A percentile compares a stretch with the other conserved stretches of the same genome.
phyloP scores from a whole-genome alignment of 2,888 invertebrate genomes.

The Leucophora obtusa region DNA sequence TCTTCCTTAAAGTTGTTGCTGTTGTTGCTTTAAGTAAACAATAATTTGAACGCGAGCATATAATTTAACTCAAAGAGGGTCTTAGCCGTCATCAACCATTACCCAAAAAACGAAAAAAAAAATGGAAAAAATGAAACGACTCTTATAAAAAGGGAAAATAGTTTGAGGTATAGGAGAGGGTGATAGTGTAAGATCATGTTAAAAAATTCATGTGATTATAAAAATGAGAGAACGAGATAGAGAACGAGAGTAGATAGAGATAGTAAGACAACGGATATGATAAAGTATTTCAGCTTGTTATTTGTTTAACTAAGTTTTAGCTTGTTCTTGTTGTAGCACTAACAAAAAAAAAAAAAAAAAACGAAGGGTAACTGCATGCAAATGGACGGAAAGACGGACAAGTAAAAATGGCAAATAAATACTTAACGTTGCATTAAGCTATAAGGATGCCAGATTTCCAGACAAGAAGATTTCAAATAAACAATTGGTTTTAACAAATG shows the following conservation, averaged over 20 bases:
- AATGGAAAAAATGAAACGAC: slow-evolving; percentile 9
- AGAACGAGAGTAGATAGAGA: neutral
- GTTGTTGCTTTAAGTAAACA: slow-evolving; percentile 65
- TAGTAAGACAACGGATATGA: slow-evolving; percentile 20
- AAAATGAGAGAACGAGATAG: neutral
- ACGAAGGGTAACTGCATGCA: neutral
- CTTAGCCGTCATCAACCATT: slow-evolving; percentile 58
- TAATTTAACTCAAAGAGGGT: slow-evolving; percentile 65
- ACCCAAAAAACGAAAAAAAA: slow-evolving; percentile 27
- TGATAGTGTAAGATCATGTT: slow-evolving; percentile 39
- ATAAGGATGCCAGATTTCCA: neutral
- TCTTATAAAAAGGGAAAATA: slow-evolving; percentile 6
- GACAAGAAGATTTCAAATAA: too few species aligned
- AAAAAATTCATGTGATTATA: slow-evolving; percentile 14
- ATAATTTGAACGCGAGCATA: slow-evolving; percentile 66
- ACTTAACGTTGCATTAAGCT: neutral
- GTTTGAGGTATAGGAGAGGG: slow-evolving; percentile 25
- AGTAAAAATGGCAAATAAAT: neutral
- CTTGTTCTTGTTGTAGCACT: neutral
- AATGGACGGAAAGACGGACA: slow-evolving; percentile 10
- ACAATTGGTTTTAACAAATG: too few species aligned
- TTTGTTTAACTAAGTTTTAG: slow-evolving; percentile 12
- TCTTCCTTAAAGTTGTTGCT: slow-evolving; percentile 32
- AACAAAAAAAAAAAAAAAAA: neutral
- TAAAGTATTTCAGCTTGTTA: slow-evolving; percentile 12